Percentiles rank a stretch among this genome's conserved stretches.
Conservation (phyloP, 2,888 invertebrate genomes). For the Biston stratarius region DNA sequence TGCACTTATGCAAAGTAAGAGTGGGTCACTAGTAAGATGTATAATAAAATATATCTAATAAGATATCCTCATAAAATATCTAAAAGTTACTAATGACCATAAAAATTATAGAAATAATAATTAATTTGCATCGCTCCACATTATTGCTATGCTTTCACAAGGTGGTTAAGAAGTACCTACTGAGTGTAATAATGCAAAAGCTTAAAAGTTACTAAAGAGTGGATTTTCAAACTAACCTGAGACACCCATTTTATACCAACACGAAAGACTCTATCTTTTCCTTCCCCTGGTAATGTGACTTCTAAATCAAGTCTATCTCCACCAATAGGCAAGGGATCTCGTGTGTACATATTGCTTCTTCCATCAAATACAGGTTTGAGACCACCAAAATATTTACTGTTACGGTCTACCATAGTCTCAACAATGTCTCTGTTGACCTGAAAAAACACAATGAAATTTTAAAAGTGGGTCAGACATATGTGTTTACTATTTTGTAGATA, state of each 20-base stretch:
- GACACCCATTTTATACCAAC: conserved; percentile 99
- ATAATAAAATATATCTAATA: too few relatives aligned
- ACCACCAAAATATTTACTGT: conserved; percentile 98
- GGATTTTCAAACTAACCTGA: conserved; percentile 86
- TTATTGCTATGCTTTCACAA: too few relatives aligned
- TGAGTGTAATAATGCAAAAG: too few relatives aligned
- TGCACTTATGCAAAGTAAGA: too few relatives aligned
- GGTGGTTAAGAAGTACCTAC: too few relatives aligned
- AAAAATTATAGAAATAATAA: too few relatives aligned
- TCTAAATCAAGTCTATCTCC: conserved; percentile 97
- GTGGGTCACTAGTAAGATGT: too few relatives aligned
- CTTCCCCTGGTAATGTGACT: conserved; percentile 99
- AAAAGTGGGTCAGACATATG: conserved; percentile 19
- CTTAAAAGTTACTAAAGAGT: too few relatives aligned
- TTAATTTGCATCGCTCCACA: too few relatives aligned
- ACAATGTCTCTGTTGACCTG: conserved; percentile 97
- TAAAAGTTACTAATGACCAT: too few relatives aligned
- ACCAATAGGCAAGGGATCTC: conserved; percentile 98
- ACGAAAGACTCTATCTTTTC: conserved; percentile 98
- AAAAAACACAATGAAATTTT: conserved; percentile 46
- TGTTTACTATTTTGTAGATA: neutral
- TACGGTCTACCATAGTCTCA: conserved; percentile 99
- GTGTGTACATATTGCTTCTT: conserved; percentile 98
- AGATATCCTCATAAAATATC: too few relatives aligned
- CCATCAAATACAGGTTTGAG: conserved; percentile 99